Evolutionary conservation across 2,113 vertebrate species (phyloP).

Genomic region (Willisornis vidua): DNA sequence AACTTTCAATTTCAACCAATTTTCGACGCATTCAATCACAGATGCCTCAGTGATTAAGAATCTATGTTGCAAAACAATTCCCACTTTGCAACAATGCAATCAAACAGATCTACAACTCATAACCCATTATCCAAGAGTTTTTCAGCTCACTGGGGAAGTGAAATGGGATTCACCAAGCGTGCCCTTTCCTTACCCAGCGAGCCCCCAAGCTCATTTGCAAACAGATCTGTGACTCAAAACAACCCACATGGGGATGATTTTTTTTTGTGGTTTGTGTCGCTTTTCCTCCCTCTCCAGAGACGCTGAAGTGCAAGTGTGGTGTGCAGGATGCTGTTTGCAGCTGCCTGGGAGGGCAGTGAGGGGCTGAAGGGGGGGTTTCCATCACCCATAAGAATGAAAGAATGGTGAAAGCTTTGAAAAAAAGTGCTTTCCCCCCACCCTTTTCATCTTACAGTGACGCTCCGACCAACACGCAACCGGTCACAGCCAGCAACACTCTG

Average conservation of each 20-base stretch:
- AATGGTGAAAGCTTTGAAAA: neutral
- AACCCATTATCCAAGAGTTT: conserved; percentile 79
- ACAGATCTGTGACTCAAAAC: conserved; percentile 62
- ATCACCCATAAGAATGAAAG: neutral
- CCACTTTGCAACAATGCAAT: conserved; percentile 84
- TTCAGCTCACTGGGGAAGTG: conserved; percentile 77
- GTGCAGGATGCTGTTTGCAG: neutral
- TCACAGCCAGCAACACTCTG: neutral
- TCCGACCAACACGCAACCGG: rapidly evolving
- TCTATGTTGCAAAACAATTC: conserved; percentile 87
- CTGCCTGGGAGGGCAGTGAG: neutral
- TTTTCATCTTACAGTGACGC: rapidly evolving
- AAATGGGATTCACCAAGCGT: conserved; percentile 77
- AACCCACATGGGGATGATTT: neutral
- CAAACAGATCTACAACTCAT: conserved; percentile 84
- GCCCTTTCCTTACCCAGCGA: conserved; percentile 39
- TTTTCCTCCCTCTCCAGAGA: neutral
- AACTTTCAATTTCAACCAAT: conserved; percentile 85
- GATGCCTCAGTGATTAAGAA: conserved; percentile 85
- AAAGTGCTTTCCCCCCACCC: neutral
- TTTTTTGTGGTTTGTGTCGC: neutral
- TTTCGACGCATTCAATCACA: conserved; percentile 83
- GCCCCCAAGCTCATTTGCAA: conserved; percentile 75
- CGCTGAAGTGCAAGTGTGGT: neutral
- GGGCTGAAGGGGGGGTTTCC: neutral